phyloP scores from a whole-genome alignment of 2,797 vertebrate genomes.

The Phaenicophaeus curvirostris region DNA sequence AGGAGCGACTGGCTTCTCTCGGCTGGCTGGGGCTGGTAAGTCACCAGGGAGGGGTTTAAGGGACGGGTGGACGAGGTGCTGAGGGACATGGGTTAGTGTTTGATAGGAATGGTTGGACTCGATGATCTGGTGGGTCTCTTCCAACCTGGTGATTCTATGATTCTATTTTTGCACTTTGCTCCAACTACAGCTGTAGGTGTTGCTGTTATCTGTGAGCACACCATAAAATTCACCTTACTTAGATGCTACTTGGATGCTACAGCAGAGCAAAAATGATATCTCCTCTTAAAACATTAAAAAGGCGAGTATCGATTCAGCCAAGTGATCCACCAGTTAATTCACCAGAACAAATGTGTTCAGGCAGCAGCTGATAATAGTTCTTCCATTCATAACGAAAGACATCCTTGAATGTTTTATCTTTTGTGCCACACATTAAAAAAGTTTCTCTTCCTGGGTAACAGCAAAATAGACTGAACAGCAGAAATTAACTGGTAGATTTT shows the following conservation, averaged over 20 bases:
- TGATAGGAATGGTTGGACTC: no score
- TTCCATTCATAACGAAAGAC: not conserved
- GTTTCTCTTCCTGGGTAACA: not conserved
- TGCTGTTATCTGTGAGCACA: not conserved
- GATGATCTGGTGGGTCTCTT: no score
- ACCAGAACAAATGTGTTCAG: not conserved
- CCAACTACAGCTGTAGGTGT: accelerated
- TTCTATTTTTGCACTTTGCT: accelerated
- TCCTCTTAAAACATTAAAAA: not conserved
- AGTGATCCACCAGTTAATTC: accelerated
- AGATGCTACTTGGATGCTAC: not conserved
- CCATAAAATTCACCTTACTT: not conserved
- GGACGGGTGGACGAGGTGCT: no score
- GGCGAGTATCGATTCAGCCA: not conserved
- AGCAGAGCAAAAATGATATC: accelerated
- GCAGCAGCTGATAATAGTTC: not conserved
- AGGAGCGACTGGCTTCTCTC: constrained; percentile 91
- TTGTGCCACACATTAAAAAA: not conserved
- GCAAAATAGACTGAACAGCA: not conserved
- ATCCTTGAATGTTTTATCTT: not conserved
- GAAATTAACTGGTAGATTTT: not conserved
- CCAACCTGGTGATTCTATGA: no score
- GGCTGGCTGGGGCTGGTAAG: constrained; percentile 88
- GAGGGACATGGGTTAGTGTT: no score
- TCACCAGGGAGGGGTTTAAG: constrained; percentile 88